These are phyloP conservation scores for Hippocampus barbouri DNA, from an alignment of 2,113 vertebrate species.

Conservation along the genomic window DNA sequence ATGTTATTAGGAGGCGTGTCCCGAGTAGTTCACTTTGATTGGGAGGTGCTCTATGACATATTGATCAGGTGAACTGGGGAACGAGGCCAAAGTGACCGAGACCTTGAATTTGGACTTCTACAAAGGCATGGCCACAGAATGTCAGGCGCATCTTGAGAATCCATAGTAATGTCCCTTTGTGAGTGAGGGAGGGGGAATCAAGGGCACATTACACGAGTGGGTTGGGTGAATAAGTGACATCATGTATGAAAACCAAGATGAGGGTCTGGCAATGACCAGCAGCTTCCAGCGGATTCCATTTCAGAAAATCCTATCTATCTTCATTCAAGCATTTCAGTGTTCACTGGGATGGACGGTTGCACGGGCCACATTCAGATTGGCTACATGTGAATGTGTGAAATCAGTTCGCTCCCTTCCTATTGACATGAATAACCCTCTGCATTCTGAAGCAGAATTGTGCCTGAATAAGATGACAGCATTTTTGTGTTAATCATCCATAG, in stretches of 20 bases:
- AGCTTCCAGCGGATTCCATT: slow-evolving; percentile 59
- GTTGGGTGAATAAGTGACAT: slow-evolving; percentile 56
- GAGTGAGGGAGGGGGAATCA: slow-evolving; percentile 48
- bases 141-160: slow-evolving; percentile 50
- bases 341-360: slow-evolving; percentile 52
- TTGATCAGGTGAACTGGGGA: slow-evolving; percentile 58
- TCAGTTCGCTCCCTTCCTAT: slow-evolving; percentile 16
- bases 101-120: slow-evolving; percentile 67
- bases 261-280: slow-evolving; percentile 58
- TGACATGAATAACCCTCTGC: slow-evolving; percentile 41
- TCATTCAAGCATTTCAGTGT: slow-evolving; percentile 62
- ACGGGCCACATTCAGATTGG: slow-evolving; percentile 55
- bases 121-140: slow-evolving; percentile 59
- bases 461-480: slow-evolving; percentile 47
- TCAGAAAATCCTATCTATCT: slow-evolving; percentile 64
- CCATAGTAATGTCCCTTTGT: slow-evolving; percentile 62
- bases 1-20: slow-evolving; percentile 70
- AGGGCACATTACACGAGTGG: slow-evolving; percentile 57
- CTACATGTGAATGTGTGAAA: slow-evolving; percentile 26
- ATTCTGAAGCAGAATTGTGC: slow-evolving; percentile 25
- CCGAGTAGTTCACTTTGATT: slow-evolving; percentile 64
- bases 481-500: slow-evolving; percentile 56
- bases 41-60: slow-evolving; percentile 61
- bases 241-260: slow-evolving; percentile 47
- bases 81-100: slow-evolving; percentile 49